Evolutionary conservation across 2,797 vertebrate species (phyloP), one percentile per base, ranked within the genome.

Genomic region (Cyprinodon diabolis): DNA sequence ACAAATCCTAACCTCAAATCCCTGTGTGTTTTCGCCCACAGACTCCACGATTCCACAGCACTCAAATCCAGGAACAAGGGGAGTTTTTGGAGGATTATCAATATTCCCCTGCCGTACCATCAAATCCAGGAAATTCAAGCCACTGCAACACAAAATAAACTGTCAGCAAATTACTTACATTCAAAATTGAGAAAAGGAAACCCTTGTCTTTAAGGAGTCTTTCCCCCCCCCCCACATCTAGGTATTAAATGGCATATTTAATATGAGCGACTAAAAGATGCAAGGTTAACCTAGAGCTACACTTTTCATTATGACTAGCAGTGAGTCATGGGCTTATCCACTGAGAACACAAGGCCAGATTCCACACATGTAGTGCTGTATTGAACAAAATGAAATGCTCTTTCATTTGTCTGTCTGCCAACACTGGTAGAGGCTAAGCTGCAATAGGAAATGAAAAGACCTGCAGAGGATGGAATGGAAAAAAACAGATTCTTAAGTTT

Each of bases 81-180:
- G 98, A 0, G 97, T 96, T 93, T 99, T 99, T 0, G 98, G 98
- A 78, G 97, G 97, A 90, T 96, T 98, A 89, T 99, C 98, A 1
- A 99, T 97, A 47, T 96, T 99, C 69, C 98, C 98, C 91, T 99
- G 98, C 78, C 98, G 96, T 23, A 99, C 98, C 97, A 99, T 99
- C 93, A 99, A 90, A 91, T 99, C 98, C 84, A 99, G 92, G 73
- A 99, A 99, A 94, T 99, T 99, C 92, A 99, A 92, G 57, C 98
- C 98, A 90, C 98, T 99, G 95, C 57, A 89, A 93, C 86, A 85
- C 37, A 78, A n/a, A 74, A 84, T 45, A 54, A 74, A 43, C 57
- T 76, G 63, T 75, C 48, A 56, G 40, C 2, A 49, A 69, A 76
- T 60, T 40, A 11, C 4, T 40, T 19, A 45, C 30, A 81, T 70